Base-by-base conservation (phyloP, 2,888 invertebrate genomes). In the Nemurella pictetii region DNA sequence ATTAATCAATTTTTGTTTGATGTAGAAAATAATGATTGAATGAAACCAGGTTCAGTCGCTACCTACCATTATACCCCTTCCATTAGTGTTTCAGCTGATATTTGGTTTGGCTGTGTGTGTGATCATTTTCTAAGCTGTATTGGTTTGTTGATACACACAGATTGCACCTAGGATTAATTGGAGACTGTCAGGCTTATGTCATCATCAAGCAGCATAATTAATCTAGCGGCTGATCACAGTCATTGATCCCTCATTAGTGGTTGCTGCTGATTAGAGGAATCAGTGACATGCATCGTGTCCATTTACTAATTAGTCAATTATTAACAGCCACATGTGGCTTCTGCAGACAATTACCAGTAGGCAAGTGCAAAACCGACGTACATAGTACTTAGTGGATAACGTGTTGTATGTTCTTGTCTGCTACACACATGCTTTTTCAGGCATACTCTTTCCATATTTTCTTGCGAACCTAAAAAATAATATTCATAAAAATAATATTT, bases 221-320 rank as follows among this genome's bases (percentile, higher is more conserved):
- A 55, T 20, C 55, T 55, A 12, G 55, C 55, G 55, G 55, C 55
- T 55, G 20, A 55, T 25, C 75, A 26, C 7, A 75, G 7, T 75
- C 78, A 78, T 78, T 78, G 28, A 29, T 80, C 80, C 28, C 78
- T 83, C 85, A 55, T 85, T 85, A 85, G 74, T 77, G 36, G 78
- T 36, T 78, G 82, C 36, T 55, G 75, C 36, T 77, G 85, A 83
- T 82, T 82, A 80, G 84, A 30, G n/a, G 81, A 82, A 80, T 29
- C 30, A 28, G 29, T 30, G 30, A 29, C 78, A 28, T 78, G 28
- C 78, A 28, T 30, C n/a, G 4, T 78, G 78, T 28, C n/a, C 30
- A 78, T 78, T 78, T 28, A 78, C 78, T 30, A 78, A 78, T 78
- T 78, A 28, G 5, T 26, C 75, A 75, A 28, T 75, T 75, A 55